These are phyloP conservation scores for Dromaius novaehollandiae DNA, from an alignment of 2,113 vertebrate genomes.

Conservation along the genomic window DNA sequence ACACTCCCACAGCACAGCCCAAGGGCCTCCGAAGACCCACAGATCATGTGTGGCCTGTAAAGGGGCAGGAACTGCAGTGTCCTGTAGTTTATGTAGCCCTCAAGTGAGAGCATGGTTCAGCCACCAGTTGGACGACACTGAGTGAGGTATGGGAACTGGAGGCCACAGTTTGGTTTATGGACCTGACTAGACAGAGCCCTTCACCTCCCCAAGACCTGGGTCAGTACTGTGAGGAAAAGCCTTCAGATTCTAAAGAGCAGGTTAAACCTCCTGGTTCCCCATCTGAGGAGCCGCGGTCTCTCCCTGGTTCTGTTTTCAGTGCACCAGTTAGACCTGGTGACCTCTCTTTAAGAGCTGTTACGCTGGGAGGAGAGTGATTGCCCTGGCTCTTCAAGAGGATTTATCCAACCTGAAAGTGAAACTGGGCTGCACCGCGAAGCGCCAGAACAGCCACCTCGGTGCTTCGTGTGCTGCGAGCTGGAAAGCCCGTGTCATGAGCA, in stretches of 20 bases:
- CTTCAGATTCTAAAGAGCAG: rapidly evolving
- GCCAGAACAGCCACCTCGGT: background rate
- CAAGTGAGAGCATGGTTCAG: background rate
- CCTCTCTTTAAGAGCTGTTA: background rate
- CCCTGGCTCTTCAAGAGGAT: background rate
- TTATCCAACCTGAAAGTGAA: background rate
- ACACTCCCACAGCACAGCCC: background rate
- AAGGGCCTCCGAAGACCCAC: background rate
- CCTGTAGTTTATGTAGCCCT: rapidly evolving
- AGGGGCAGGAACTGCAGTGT: background rate
- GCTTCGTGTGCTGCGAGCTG: background rate
- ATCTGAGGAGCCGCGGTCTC: rapidly evolving
- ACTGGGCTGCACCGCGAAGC: background rate
- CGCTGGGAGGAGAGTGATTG: background rate
- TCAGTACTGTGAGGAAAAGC: rapidly evolving
- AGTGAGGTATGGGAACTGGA: background rate
- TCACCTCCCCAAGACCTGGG: rapidly evolving
- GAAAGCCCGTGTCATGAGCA: background rate
- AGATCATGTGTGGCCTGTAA: background rate
- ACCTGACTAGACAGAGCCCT: background rate
- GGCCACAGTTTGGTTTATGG: background rate
- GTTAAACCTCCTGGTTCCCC: rapidly evolving
- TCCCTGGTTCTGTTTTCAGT: no score
- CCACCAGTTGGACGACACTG: rapidly evolving
- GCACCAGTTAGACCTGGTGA: background rate